A percentile compares a stretch with the other conserved stretches of the same genome.
Evolutionary conservation across 2,888 invertebrate species (phyloP).

Genomic region (Noctua comes): DNA sequence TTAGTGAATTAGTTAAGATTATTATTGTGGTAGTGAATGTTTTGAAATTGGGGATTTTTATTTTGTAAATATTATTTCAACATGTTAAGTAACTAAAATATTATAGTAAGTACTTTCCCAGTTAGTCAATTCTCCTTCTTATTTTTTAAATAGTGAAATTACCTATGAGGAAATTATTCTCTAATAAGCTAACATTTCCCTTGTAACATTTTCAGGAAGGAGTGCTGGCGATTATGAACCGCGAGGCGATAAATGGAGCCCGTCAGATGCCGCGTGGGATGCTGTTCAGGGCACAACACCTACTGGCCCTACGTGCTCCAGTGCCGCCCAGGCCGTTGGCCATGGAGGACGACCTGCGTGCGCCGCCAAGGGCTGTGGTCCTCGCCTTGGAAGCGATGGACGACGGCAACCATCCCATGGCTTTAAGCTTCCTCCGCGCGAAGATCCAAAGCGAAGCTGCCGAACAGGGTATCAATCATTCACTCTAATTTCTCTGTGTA

Average conservation of each 20-base stretch:
- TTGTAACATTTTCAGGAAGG: background rate
- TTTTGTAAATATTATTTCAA: background rate
- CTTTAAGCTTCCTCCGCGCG: constrained; percentile 15
- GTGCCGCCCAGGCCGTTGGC: no score
- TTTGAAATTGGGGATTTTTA: background rate
- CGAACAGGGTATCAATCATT: constrained; percentile 31
- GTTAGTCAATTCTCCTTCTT: background rate
- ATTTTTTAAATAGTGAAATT: background rate
- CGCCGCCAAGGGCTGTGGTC: background rate
- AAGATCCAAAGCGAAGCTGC: background rate
- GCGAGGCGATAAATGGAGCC: background rate
- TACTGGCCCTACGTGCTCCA: background rate
- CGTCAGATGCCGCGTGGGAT: background rate
- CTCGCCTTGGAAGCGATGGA: constrained; percentile 3
- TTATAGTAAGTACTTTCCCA: background rate
- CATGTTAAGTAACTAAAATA: background rate
- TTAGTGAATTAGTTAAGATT: background rate
- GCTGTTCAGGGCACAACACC: background rate
- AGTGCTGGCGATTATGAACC: background rate
- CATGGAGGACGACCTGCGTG: background rate
- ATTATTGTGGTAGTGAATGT: background rate
- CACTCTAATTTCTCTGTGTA: constrained; percentile 23
- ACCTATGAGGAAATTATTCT: background rate
- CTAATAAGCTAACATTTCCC: background rate
- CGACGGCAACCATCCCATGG: background rate